Percentiles rank a stretch among this genome's conserved stretches.
These are phyloP conservation scores for Cancer borealis DNA, from an alignment of 2,888 invertebrate species.

Conservation along the genomic window DNA sequence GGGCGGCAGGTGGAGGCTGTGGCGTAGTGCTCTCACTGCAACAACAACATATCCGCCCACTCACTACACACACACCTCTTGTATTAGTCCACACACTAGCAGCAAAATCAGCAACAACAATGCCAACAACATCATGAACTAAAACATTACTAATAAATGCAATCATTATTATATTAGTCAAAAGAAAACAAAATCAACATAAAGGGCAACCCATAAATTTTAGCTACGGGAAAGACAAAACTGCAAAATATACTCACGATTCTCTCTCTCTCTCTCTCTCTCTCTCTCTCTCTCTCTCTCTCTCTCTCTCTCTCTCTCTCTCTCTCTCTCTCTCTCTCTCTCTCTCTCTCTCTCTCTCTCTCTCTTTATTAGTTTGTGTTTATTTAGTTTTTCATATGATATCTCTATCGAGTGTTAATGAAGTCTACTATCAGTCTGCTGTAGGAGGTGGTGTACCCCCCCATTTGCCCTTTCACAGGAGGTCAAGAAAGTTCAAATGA, in stretches of 20 bases:
- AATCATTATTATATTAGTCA: background rate
- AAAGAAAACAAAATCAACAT: background rate
- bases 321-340: too few species aligned
- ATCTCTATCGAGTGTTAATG: background rate
- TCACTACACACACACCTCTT: slow-evolving; percentile 62
- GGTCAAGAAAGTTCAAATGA: background rate
- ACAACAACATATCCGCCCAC: slow-evolving; percentile 69
- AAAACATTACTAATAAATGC: background rate
- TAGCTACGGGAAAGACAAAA: background rate
- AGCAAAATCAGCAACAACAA: slow-evolving; percentile 14
- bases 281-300: too few species aligned
- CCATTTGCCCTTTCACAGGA: background rate
- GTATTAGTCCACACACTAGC: slow-evolving; percentile 25
- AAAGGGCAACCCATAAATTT: background rate
- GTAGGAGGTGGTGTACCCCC: background rate
- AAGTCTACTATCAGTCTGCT: background rate
- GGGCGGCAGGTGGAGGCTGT: slow-evolving; percentile 72
- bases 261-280: background rate
- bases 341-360: background rate
- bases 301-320: too few species aligned
- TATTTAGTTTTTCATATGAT: background rate
- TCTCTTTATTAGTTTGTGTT: background rate
- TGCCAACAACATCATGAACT: background rate
- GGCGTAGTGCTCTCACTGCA: slow-evolving; percentile 74
- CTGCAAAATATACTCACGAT: background rate